Base-by-base conservation (phyloP, 2,888 invertebrate genomes). In the Spicauda simplicius region DNA sequence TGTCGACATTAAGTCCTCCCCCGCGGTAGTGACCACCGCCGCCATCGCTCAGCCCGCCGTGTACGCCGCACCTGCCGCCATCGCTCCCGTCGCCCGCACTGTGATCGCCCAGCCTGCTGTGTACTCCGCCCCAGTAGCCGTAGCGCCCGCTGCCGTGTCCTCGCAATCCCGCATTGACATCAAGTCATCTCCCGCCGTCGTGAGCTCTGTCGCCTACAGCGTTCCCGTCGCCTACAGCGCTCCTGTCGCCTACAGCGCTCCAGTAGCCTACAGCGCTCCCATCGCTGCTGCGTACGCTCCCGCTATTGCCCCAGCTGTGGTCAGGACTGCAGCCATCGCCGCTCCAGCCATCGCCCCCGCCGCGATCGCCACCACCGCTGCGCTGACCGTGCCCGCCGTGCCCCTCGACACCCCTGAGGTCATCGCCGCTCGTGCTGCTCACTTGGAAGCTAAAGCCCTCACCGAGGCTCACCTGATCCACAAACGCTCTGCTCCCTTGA, bases 131-230 rank as follows among this genome's bases (percentile, higher is more conserved):
- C 82, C 83, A 45, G 77, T 83, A 5, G 85, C 84, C 20, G 75
- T 73, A 19, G 71, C 72, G 18, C 72, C 74, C 10, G 56, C 68
- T 18, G 68, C 70, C 8, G 67, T 64, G 45, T 48, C 71, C 0
- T 91, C 90, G 74, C 93, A 94, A 76, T 90, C 93, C 73, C 90
- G 93, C 53, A 80, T 87, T 54, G 87, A 85, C 50, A 76, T 86
- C 56, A 73, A 76, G 20, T 75, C 77, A 2, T 74, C 50, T 85
- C 76, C 77, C 4, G 78, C 66, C 20, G 54, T 66, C 45, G 66
- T 66, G 16, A 60, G 77, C 82, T 18, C 84, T 84, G 61, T 82
- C 0, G 77, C 81, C 11, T 85, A 86, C 79, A 79, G 80, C 18
- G 77, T 81, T 14, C 84, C 84, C 85, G 58, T 81, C 0, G 77